Evolutionary conservation across 2,888 invertebrate genomes (phyloP), one percentile per base, ranked within the genome.

Genomic region (Volucella zonaria): DNA sequence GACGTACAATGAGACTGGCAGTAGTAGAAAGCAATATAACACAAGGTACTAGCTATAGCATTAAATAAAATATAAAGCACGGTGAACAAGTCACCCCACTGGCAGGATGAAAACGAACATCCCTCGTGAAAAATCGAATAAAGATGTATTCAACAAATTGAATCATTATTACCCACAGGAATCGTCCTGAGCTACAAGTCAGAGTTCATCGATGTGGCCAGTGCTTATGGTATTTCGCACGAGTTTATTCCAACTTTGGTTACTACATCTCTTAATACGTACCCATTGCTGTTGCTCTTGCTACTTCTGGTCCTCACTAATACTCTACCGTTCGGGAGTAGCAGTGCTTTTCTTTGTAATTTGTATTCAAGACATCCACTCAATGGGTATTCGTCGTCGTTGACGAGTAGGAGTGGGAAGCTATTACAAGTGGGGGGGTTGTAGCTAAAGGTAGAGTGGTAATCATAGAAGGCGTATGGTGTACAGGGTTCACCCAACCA

Each of bases 141-240:
- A 75, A 83, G 83, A 79, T 56, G 79, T 75, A 83, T 79, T 83
- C 79, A 79, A 71, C 79, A 79, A 83, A 83, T 83, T 79, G 83
- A 79, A 83, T 76, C 74, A 70, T 83, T 83, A 79, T 79, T 79
- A 75, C 83, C 83, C 80, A 71, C 75, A 67, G 79, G 75, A 83
- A 76, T 78, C 59, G 78, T 67, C 73, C 38, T 43, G 31, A 31
- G 51, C 42, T 75, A 58, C 68, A 61, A 67, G 77, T 83, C 66
- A 64, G 51, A 71, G 83, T 66, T 75, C 83, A 83, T 80, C 70
- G 66, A 40, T 68, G 68, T 31, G 66, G 61, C 38, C 12, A 42
- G 47, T 51, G 45, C 18, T 56, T 4, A 40, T 54, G 58, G 68
- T 58, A 38, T 59, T 31, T 79, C 54, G 74, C 59, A 47, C n/a